Percentiles rank a stretch among this genome's conserved stretches.
These are phyloP conservation scores for Trematomus loennbergii DNA, from an alignment of 2,113 vertebrate species.

Conservation along the genomic window DNA sequence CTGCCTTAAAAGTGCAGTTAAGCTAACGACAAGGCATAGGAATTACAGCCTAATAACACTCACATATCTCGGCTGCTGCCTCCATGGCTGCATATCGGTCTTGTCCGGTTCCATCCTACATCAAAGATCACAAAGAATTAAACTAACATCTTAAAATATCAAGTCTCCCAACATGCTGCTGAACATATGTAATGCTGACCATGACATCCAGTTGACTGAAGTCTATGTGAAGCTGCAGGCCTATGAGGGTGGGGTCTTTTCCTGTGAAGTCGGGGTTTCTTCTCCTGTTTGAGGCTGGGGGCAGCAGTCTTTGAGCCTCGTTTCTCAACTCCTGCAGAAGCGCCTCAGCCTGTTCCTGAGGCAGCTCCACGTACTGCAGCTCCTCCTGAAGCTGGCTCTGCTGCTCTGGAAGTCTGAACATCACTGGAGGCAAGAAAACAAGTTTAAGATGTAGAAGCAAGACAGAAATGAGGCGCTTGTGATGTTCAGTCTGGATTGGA, in stretches of 20 bases:
- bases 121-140: slow-evolving; percentile 6
- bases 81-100: slow-evolving; percentile 59
- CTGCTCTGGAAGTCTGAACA: slow-evolving; percentile 89
- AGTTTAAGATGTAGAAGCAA: neutral
- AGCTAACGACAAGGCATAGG: neutral
- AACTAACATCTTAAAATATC: neutral
- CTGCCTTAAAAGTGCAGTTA: too few species aligned
- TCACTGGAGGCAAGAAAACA: slow-evolving; percentile 78
- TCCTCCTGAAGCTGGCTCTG: slow-evolving; percentile 86
- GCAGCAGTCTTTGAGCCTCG: slow-evolving; percentile 86
- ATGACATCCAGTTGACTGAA: slow-evolving; percentile 67
- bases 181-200: slow-evolving; percentile 68
- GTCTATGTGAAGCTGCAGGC: slow-evolving; percentile 22
- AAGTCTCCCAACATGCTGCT: neutral
- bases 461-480: neutral
- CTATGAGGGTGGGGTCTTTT: slow-evolving; percentile 50
- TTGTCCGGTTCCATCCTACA: slow-evolving; percentile 53
- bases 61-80: slow-evolving; percentile 71
- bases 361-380: slow-evolving; percentile 86
- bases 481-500: neutral
- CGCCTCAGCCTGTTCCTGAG: slow-evolving; percentile 82
- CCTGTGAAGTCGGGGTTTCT: slow-evolving; percentile 79
- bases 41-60: slow-evolving; percentile 35
- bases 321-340: slow-evolving; percentile 88
- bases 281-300: slow-evolving; percentile 80